Evolutionary conservation across 2,888 invertebrate genomes (phyloP).

Genomic region (Chouioia cunea): DNA sequence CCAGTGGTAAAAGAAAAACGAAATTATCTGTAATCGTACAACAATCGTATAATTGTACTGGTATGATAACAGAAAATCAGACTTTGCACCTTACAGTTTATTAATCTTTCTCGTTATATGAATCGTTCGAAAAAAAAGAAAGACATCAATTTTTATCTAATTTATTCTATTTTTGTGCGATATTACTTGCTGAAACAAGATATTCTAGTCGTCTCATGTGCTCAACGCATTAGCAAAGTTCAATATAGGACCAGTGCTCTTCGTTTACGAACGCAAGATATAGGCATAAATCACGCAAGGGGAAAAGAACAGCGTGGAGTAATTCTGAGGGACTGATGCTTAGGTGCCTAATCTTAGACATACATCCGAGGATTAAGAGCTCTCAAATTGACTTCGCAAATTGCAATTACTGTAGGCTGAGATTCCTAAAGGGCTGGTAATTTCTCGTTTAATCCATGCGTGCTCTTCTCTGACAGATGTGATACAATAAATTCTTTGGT

Average conservation of each 20-base stretch:
- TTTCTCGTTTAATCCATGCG: conserved; percentile 15
- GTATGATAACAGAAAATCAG: too few species aligned
- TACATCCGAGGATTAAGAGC: conserved; percentile 41
- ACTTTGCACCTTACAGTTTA: too few species aligned
- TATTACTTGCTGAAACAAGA: not conserved
- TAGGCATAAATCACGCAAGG: conserved; percentile 13
- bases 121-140: too few species aligned
- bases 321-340: conserved; percentile 33
- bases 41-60: too few species aligned
- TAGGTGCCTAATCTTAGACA: conserved; percentile 36
- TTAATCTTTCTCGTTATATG: too few species aligned
- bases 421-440: conserved; percentile 27
- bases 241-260: not conserved
- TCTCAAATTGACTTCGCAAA: conserved; percentile 33
- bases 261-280: conserved; percentile 22
- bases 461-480: conserved; percentile 20
- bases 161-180: too few species aligned
- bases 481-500: conserved; percentile 7
- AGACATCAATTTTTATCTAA: too few species aligned
- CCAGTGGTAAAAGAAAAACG: too few species aligned
- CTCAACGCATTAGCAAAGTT: too few species aligned
- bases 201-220: too few species aligned
- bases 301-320: not conserved
- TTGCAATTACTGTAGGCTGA: conserved; percentile 29
- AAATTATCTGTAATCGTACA: too few species aligned